These are phyloP conservation scores for Lamellibrachia columna DNA, from an alignment of 2,888 invertebrate species.

Conservation along the genomic window DNA sequence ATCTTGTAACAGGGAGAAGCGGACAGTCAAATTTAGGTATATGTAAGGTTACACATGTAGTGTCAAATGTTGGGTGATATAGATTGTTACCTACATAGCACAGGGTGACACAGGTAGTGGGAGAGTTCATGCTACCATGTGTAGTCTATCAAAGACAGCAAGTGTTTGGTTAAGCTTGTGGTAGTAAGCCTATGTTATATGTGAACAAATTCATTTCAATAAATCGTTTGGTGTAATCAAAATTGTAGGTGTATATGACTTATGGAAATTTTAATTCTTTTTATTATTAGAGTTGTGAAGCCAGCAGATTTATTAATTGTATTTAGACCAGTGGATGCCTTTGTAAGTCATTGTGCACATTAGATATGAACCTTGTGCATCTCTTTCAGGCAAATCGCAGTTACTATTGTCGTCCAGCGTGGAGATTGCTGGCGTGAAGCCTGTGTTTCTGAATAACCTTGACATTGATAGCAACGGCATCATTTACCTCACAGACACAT, in stretches of 20 bases:
- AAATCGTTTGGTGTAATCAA: too few relatives aligned
- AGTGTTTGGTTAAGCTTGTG: too few relatives aligned
- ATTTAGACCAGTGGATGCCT: background rate
- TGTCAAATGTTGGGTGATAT: background rate
- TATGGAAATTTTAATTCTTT: too few relatives aligned
- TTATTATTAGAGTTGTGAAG: too few relatives aligned
- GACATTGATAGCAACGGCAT: slow-evolving; percentile 23
- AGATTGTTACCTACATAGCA: background rate
- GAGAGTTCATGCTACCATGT: background rate
- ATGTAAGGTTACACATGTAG: background rate
- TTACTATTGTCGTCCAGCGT: background rate
- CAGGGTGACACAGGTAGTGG: background rate
- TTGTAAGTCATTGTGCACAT: background rate
- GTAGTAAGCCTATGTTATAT: too few relatives aligned
- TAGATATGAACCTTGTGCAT: background rate
- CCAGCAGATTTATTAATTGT: too few relatives aligned
- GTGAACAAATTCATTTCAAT: too few relatives aligned
- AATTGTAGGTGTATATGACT: too few relatives aligned
- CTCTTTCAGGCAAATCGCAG: slow-evolving; percentile 17
- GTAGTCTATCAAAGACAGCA: background rate
- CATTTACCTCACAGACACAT: slow-evolving; percentile 29
- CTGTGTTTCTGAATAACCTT: slow-evolving; percentile 27
- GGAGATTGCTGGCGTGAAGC: slow-evolving; percentile 24
- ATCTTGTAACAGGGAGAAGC: background rate
- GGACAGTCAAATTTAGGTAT: background rate